Base-by-base conservation (phyloP, 2,888 invertebrate genomes). In the Pollenia labialis region DNA sequence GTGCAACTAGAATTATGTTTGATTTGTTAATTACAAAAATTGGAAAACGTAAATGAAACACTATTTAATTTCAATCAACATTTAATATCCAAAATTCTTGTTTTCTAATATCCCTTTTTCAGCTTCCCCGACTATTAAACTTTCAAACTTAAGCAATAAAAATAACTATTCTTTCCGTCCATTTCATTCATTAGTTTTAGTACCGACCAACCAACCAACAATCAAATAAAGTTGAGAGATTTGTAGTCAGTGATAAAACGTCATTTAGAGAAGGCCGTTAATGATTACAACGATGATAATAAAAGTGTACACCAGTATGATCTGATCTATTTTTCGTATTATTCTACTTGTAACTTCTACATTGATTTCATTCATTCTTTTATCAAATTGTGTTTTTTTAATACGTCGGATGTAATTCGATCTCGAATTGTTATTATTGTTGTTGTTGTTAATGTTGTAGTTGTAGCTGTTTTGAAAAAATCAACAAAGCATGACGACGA, bases 401-500 rank as follows among this genome's bases (percentile, higher is more conserved):
- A 14, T n/a, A 23, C 52, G 40, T 42, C 52, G 40, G 12, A 11
- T 56, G 75, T 62, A 72, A 81, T 74, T 48, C 60, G 83, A 81
- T 81, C 50, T 54, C 9, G 14, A 18, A 46, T 50, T 79, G 62
- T 18, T n/a, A 46, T 50, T 79, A 54, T 46, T 60, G 42, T 50
- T 32, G 14, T 18, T 64, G 62, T 46, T 60, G 42, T 50, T 32
- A 32, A 32, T 32, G 32, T 32, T 32, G 23, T 42, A 56, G 72
- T 46, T 52, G 18, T 23, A 48, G 16, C 58, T 42, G 77, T 69
- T 75, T 68, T 56, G 62, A 42, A 71, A 42, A 80, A 75, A 64
- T 58, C 82, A 85, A 62, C 80, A 80, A 85, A 83, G 80, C 85
- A 76, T 85, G 64, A 85, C 85, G 80, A 85, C 81, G 46, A 76